phyloP scores from a whole-genome alignment of 2,888 invertebrate species.

The Cheilosia variabilis region DNA sequence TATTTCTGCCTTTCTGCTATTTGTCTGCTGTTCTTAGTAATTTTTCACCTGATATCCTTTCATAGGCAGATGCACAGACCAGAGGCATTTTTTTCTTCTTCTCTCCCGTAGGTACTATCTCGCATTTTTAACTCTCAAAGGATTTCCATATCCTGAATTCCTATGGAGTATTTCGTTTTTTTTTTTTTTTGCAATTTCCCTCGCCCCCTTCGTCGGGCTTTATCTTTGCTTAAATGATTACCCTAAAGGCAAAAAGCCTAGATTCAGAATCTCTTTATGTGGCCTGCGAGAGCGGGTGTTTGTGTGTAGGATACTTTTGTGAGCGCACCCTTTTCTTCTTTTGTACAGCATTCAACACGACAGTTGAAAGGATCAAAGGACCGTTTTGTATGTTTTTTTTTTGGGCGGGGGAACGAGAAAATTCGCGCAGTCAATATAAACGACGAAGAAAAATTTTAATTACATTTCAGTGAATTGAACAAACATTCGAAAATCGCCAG shows the following conservation, averaged over 20 bases:
- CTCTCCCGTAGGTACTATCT: constrained; percentile 38
- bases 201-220: constrained; percentile 22
- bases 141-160: constrained; percentile 64
- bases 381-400: constrained; percentile 16
- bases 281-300: neutral
- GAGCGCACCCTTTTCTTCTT: neutral
- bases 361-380: constrained; percentile 60
- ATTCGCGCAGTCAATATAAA: constrained; percentile 16
- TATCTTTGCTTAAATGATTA: constrained; percentile 69
- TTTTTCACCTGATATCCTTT: constrained; percentile 75
- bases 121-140: constrained; percentile 69
- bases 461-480: constrained; percentile 21
- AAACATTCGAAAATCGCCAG: neutral
- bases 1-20: constrained; percentile 37
- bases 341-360: constrained; percentile 44
- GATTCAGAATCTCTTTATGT: constrained; percentile 52
- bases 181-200: neutral
- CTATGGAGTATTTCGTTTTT: constrained; percentile 29
- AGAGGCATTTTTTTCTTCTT: constrained; percentile 15
- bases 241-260: constrained; percentile 61
- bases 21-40: constrained; percentile 74
- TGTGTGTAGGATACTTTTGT: neutral
- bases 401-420: neutral
- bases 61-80: constrained; percentile 49
- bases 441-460: constrained; percentile 30